Conservation (phyloP, 2,113 vertebrate genomes). For the Corydoras sp. region DNA sequence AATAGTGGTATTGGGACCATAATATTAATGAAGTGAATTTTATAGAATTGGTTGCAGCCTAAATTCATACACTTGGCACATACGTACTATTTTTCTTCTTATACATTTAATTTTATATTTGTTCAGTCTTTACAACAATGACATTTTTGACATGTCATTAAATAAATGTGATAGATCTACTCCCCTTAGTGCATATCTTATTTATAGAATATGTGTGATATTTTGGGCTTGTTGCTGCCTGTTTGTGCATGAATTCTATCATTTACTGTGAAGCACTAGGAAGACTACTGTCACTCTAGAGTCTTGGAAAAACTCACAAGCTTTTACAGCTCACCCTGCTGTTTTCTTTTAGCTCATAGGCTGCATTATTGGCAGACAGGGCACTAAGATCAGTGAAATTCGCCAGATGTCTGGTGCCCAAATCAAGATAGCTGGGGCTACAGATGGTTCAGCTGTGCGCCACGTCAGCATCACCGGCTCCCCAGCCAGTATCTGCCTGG, state of each 20-base stretch:
- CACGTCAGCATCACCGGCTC: constrained; percentile 91
- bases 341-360: constrained; percentile 78
- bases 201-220: background rate
- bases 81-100: too few species aligned
- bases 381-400: constrained; percentile 96
- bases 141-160: too few species aligned
- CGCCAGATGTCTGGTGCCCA: constrained; percentile 93
- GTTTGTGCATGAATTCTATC: background rate
- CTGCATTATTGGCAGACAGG: constrained; percentile 95
- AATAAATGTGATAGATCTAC: too few species aligned
- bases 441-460: constrained; percentile 85
- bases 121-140: too few species aligned
- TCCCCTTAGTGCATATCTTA: too few species aligned
- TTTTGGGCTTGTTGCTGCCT: background rate
- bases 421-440: constrained; percentile 91
- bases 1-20: background rate
- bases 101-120: too few species aligned
- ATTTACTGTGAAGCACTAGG: background rate
- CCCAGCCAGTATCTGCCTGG: constrained; percentile 87
- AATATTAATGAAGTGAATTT: background rate
- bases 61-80: background rate
- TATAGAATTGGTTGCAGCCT: background rate
- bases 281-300: background rate
- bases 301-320: constrained; percentile 6
- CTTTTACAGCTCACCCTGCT: constrained; percentile 39